Conservation (phyloP, 2,888 invertebrate genomes). For the Sinhomidia bicolor region DNA sequence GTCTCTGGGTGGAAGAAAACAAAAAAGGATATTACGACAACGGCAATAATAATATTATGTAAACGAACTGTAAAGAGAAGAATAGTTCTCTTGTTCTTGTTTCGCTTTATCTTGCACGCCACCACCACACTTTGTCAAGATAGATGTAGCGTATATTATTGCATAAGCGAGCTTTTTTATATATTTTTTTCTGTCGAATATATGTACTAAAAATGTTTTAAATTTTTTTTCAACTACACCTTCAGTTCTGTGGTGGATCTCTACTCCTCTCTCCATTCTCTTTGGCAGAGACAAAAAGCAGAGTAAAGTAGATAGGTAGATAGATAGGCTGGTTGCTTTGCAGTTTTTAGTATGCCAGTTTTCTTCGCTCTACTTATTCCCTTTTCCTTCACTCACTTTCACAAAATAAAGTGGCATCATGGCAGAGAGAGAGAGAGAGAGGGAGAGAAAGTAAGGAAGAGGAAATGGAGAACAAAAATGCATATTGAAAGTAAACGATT, state of each 20-base stretch:
- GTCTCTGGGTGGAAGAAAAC: no score
- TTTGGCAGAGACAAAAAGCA: no score
- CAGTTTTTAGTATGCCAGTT: not conserved
- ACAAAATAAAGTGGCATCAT: not conserved
- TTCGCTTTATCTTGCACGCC: not conserved
- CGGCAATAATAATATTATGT: slow-evolving; percentile 21
- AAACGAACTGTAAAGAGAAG: not conserved
- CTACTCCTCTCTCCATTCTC: not conserved
- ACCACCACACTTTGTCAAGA: not conserved
- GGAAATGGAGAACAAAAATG: not conserved
- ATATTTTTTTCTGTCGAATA: no score
- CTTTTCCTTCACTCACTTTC: not conserved
- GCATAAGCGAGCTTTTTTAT: no score
- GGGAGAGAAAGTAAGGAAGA: not conserved
- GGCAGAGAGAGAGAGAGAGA: no score
- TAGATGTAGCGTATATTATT: not conserved
- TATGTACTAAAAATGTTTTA: no score
- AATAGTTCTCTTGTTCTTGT: not conserved
- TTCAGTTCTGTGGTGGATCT: no score
- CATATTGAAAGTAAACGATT: slow-evolving; percentile 19
- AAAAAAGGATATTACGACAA: not conserved
- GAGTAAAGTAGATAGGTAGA: not conserved
- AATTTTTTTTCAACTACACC: no score
- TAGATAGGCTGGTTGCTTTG: not conserved
- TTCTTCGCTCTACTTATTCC: slow-evolving; percentile 27